Evolutionary conservation across 2,797 vertebrate species (phyloP).

Genomic region (Centropyge bicolor): DNA sequence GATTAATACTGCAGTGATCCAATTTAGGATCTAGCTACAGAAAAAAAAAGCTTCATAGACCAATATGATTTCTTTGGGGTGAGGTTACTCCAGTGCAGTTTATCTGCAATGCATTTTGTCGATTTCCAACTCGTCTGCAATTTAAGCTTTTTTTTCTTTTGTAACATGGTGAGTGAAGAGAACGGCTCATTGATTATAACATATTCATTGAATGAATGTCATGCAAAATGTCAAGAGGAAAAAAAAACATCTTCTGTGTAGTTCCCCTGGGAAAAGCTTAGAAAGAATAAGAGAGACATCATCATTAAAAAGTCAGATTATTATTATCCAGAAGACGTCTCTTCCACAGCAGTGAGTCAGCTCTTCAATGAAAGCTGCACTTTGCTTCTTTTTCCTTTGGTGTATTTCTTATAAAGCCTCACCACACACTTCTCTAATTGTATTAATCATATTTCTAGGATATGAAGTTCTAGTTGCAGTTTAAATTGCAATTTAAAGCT

Average conservation of each 20-base stretch:
- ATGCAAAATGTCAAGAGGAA: not conserved
- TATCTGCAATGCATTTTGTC: constrained; percentile 37
- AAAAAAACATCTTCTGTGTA: not conserved
- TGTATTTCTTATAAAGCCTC: not conserved
- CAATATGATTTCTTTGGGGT: constrained; percentile 47
- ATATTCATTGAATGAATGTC: constrained; percentile 23
- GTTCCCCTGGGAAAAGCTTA: not conserved
- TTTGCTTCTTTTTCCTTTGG: not conserved
- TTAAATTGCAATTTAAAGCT: not conserved
- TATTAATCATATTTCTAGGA: not conserved
- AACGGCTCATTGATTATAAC: constrained; percentile 39
- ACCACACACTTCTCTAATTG: not conserved
- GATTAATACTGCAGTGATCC: constrained; percentile 77
- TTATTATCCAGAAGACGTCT: not conserved
- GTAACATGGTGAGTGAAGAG: constrained; percentile 11
- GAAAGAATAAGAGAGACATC: not conserved
- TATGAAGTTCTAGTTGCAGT: not conserved
- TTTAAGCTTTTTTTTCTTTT: constrained; percentile 30
- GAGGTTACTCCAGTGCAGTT: constrained; percentile 36
- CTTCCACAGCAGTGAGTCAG: not conserved
- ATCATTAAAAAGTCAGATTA: not conserved
- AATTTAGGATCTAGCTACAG: constrained; percentile 68
- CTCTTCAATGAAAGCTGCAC: not conserved
- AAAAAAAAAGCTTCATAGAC: constrained; percentile 45
- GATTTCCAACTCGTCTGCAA: constrained; percentile 31